Conservation (phyloP, 2,113 vertebrate genomes). For the Lynx canadensis region DNA sequence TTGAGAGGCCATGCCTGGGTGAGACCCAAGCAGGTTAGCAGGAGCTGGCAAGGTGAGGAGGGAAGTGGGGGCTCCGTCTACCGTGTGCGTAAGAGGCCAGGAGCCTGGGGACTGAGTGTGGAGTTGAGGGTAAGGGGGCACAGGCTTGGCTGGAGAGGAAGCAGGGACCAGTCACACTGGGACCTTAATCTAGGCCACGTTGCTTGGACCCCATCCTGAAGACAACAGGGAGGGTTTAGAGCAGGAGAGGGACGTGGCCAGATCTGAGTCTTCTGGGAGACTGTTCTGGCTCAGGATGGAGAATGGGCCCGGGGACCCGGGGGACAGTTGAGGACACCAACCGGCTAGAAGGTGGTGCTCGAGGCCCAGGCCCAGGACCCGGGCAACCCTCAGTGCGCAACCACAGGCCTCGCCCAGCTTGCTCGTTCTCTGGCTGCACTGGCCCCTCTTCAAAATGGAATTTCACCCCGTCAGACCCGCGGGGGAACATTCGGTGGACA, state of each 20-base stretch:
- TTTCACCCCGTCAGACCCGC: background rate
- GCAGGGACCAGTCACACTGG: background rate
- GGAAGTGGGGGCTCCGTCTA: background rate
- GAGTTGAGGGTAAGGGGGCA: background rate
- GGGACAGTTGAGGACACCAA: no score
- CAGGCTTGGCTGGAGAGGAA: background rate
- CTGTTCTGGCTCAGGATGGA: background rate
- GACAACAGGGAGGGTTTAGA: background rate
- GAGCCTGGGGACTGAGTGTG: background rate
- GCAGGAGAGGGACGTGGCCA: background rate
- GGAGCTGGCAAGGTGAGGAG: background rate
- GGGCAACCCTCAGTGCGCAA: accelerated
- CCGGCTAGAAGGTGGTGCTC: background rate
- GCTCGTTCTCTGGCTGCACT: background rate
- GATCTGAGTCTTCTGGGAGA: background rate
- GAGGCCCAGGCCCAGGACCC: background rate
- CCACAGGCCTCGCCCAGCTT: accelerated
- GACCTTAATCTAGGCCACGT: no score
- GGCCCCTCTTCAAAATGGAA: background rate
- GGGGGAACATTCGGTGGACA: no score
- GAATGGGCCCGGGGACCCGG: background rate
- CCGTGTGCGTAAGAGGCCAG: background rate
- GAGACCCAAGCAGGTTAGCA: background rate
- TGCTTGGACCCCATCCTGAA: background rate
- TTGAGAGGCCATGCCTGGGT: background rate